These are phyloP conservation scores for Drosophila eugracilis DNA, from an alignment of 1,140 invertebrate species.

Conservation along the genomic window DNA sequence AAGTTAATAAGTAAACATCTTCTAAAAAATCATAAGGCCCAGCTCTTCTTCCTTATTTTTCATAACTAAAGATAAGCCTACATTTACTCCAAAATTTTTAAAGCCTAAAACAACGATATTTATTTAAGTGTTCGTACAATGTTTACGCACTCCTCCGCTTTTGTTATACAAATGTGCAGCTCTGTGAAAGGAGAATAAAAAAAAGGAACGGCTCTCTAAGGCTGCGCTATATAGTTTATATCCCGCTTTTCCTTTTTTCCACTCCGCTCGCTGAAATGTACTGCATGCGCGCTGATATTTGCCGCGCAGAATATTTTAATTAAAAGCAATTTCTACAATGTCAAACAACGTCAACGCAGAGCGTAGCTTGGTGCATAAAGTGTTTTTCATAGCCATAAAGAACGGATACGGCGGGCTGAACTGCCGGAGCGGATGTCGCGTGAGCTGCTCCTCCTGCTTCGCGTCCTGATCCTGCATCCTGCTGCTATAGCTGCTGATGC, in stretches of 20 bases:
- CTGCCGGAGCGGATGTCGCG: slow-evolving; percentile 20
- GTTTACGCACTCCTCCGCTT: background rate
- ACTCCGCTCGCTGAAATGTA: slow-evolving; percentile 18
- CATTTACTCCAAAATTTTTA: background rate
- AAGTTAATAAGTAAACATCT: no score
- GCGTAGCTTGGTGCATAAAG: slow-evolving; percentile 50
- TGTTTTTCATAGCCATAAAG: slow-evolving; percentile 63
- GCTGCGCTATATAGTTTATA: slow-evolving; percentile 35
- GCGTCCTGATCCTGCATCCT: background rate
- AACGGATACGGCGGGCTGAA: slow-evolving; percentile 30
- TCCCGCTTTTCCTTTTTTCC: slow-evolving; percentile 3
- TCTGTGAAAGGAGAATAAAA: background rate
- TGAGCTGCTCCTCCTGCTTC: background rate
- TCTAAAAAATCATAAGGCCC: no score
- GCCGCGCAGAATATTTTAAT: slow-evolving; percentile 60
- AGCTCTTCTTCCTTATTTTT: no score
- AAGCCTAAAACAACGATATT: background rate
- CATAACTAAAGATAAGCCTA: no score
- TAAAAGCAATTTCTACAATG: slow-evolving; percentile 74
- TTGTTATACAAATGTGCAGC: slow-evolving; percentile 7
- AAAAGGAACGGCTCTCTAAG: slow-evolving; percentile 1
- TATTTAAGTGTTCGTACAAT: slow-evolving; percentile 18
- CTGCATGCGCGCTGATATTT: slow-evolving; percentile 44
- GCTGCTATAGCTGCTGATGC: slow-evolving; percentile 29
- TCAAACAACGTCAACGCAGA: slow-evolving; percentile 61